phyloP scores from a whole-genome alignment of 2,113 vertebrate species.

The Egretta garzetta region DNA sequence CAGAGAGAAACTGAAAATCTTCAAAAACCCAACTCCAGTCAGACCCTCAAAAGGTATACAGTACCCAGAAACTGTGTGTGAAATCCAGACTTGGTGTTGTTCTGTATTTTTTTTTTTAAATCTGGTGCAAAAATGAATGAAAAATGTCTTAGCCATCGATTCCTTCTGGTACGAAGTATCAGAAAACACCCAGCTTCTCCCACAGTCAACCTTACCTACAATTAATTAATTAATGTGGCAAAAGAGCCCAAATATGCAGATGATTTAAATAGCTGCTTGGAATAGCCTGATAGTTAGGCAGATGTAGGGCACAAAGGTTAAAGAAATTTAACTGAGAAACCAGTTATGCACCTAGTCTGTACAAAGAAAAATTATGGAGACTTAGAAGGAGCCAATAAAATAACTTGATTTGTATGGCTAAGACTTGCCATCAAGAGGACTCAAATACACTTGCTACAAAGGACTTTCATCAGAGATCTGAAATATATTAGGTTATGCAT shows the following conservation, averaged over 20 bases:
- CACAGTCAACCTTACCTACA: neutral
- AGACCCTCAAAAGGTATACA: neutral
- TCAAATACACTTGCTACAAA: neutral
- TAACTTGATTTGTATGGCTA: neutral
- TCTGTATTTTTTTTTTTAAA: neutral
- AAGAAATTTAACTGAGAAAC: neutral
- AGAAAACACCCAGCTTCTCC: neutral
- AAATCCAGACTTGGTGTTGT: neutral
- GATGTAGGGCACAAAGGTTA: neutral
- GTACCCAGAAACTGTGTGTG: neutral
- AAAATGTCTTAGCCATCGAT: neutral
- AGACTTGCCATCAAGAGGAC: neutral
- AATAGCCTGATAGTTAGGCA: neutral
- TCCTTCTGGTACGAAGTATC: neutral
- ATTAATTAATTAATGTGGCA: neutral
- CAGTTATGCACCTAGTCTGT: neutral
- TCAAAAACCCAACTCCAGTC: neutral
- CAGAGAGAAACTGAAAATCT: neutral
- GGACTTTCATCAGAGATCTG: neutral
- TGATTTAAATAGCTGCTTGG: neutral
- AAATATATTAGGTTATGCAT: neutral
- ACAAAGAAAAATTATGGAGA: neutral
- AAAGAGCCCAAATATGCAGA: neutral
- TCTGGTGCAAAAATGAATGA: neutral
- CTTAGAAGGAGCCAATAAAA: neutral